Percentiles rank a stretch among this genome's conserved stretches.
Evolutionary conservation across 2,113 vertebrate species (phyloP).

Genomic region (Peucedramus taeniatus): DNA sequence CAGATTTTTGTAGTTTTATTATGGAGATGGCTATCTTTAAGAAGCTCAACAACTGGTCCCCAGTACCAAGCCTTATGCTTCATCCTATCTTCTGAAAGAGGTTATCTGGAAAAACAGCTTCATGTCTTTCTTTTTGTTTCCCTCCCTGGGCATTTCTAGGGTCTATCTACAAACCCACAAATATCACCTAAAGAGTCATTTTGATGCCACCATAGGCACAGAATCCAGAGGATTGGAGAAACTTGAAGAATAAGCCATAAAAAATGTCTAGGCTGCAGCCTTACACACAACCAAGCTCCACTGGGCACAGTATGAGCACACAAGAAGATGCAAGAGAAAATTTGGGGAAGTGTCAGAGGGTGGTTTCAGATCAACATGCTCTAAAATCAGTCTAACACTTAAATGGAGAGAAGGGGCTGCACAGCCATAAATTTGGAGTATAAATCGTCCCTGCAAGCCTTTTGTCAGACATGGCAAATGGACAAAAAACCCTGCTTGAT

Average conservation of each 20-base stretch:
- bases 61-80: background rate
- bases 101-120: background rate
- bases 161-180: background rate
- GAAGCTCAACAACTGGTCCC: background rate
- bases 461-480: background rate
- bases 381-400: background rate
- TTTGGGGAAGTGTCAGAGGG: background rate
- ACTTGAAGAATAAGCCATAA: background rate
- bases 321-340: background rate
- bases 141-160: background rate
- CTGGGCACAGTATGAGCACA: background rate
- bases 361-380: rapidly evolving
- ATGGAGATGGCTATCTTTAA: background rate
- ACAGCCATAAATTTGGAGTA: background rate
- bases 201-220: background rate
- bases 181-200: background rate
- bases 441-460: background rate
- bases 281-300: background rate
- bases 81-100: background rate
- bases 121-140: background rate
- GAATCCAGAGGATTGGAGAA: background rate
- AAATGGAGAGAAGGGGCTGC: background rate
- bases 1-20: background rate
- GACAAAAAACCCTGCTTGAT: background rate
- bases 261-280: background rate